These are phyloP conservation scores for Oryzaephilus surinamensis DNA, from an alignment of 1,140 invertebrate species.

Conservation along the genomic window DNA sequence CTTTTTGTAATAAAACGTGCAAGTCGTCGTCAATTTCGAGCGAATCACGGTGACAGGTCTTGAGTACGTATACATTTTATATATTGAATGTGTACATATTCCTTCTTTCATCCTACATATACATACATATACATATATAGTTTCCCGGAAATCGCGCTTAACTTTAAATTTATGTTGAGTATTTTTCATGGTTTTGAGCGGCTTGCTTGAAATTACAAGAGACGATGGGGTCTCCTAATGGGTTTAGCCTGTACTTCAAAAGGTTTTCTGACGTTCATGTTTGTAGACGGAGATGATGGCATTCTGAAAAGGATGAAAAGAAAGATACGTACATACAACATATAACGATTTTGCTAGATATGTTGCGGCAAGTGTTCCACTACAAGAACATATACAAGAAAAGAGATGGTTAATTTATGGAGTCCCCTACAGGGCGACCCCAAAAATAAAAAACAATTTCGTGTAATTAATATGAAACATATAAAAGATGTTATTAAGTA, in stretches of 20 bases:
- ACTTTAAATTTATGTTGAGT: conserved; percentile 25
- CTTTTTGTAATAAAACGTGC: too few species aligned
- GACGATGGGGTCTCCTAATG: conserved; percentile 24
- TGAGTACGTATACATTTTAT: too few species aligned
- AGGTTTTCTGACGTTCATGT: conserved; percentile 25
- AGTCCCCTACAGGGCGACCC: conserved; percentile 5
- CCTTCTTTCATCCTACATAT: too few species aligned
- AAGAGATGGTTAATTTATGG: conserved; percentile 10
- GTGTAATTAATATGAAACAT: conserved; percentile 11
- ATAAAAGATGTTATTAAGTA: too few species aligned
- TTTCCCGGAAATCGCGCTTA: conserved; percentile 27
- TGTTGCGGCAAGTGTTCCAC: conserved; percentile 8
- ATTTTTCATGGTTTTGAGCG: conserved; percentile 28
- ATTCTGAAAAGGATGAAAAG: conserved; percentile 5
- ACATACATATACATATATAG: conserved; percentile 13
- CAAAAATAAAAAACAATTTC: conserved; percentile 10
- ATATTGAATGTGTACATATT: too few species aligned
- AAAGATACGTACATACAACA: too few species aligned
- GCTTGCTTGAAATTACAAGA: conserved; percentile 23
- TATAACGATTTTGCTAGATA: conserved; percentile 4
- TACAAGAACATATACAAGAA: conserved; percentile 1
- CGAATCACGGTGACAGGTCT: too few species aligned
- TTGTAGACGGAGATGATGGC: conserved; percentile 14
- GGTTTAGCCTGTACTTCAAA: conserved; percentile 29
- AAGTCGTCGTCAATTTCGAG: too few species aligned